A percentile compares a stretch with the other conserved stretches of the same genome.
These are phyloP conservation scores for Platygyra sinensis DNA, from an alignment of 64 coral and sea anemone species.

Conservation along the genomic window DNA sequence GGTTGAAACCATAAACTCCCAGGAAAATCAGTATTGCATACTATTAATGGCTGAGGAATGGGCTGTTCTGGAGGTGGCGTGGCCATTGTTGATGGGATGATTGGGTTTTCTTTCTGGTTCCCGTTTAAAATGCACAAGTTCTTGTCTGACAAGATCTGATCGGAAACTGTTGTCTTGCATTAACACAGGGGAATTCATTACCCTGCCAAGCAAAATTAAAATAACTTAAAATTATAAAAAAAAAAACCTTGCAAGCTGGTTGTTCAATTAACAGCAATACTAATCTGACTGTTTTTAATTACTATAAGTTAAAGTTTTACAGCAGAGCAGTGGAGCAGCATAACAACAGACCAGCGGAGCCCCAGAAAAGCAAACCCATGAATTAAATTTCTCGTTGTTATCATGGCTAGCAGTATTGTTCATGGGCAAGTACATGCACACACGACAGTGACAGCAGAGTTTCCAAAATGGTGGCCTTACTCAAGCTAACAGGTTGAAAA, in stretches of 20 bases:
- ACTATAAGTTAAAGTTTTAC: too few relatives aligned
- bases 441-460: too few relatives aligned
- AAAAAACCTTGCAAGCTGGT: background rate
- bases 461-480: too few relatives aligned
- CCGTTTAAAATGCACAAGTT: background rate
- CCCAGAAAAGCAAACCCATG: too few relatives aligned
- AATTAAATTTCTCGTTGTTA: too few relatives aligned
- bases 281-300: too few relatives aligned
- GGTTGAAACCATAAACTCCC: conserved; percentile 53
- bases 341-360: too few relatives aligned
- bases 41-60: conserved; percentile 48
- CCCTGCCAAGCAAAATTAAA: background rate
- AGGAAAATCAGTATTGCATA: conserved; percentile 74
- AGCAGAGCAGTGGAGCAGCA: too few relatives aligned
- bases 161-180: background rate
- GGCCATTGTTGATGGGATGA: background rate
- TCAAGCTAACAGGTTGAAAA: too few relatives aligned
- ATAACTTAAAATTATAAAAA: background rate
- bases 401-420: too few relatives aligned
- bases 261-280: too few relatives aligned
- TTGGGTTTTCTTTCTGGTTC: background rate
- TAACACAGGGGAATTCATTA: background rate
- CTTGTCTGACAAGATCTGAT: background rate
- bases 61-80: conserved; percentile 11
- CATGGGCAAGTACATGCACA: too few relatives aligned